A percentile compares a stretch with the other conserved stretches of the same genome.
phyloP scores from a whole-genome alignment of 2,888 invertebrate species.

The Thera obeliscata region DNA sequence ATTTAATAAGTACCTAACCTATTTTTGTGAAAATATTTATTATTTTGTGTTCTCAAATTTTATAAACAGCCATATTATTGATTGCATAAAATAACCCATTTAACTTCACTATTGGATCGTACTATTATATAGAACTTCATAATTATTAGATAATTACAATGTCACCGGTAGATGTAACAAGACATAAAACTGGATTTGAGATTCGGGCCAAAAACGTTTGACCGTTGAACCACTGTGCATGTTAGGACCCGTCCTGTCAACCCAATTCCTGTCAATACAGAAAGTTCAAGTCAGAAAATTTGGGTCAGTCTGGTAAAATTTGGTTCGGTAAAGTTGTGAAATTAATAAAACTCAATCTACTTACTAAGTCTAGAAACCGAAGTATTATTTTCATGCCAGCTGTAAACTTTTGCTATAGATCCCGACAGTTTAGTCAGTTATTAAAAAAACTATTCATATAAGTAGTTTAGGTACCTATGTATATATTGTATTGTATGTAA shows the following conservation, averaged over 20 bases:
- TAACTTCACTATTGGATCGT: no score
- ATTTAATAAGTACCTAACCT: no score
- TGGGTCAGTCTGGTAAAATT: neutral
- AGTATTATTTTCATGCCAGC: no score
- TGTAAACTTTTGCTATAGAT: no score
- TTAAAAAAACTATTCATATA: neutral
- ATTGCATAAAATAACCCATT: no score
- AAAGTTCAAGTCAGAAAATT: constrained; percentile 7
- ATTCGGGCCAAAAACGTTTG: constrained; percentile 18
- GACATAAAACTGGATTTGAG: neutral
- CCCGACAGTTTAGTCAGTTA: no score
- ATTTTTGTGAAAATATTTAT: no score
- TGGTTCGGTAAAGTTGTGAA: neutral
- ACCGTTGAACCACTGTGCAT: constrained; percentile 34
- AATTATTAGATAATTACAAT: no score
- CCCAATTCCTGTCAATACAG: neutral
- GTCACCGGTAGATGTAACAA: no score
- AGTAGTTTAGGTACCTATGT: neutral
- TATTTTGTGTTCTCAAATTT: no score
- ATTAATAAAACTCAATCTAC: neutral
- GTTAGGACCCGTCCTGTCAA: constrained; percentile 16
- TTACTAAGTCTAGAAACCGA: neutral
- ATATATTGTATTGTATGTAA: neutral
- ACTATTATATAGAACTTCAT: no score
- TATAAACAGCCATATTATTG: no score